A percentile compares a stretch with the other conserved stretches of the same genome.
Evolutionary conservation across 2,888 invertebrate genomes (phyloP).

Genomic region (Platerodrilus igneus): DNA sequence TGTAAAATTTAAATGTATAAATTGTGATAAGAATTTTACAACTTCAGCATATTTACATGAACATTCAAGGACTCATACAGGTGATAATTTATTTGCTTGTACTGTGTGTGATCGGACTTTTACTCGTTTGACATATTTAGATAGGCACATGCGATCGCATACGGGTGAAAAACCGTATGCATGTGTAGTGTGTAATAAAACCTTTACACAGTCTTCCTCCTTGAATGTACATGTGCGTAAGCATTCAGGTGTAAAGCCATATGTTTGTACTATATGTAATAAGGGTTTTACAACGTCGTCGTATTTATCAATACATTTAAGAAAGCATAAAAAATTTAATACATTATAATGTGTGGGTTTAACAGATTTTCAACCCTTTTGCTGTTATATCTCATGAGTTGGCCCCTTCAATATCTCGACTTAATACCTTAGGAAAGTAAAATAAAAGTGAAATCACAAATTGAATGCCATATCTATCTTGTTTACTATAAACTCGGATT

Average conservation of each 20-base stretch:
- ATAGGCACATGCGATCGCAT: slow-evolving; percentile 50
- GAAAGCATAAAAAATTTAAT: slow-evolving; percentile 43
- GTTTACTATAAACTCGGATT: too few species aligned
- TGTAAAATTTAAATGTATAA: slow-evolving; percentile 40
- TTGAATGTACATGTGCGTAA: slow-evolving; percentile 41
- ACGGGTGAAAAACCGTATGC: slow-evolving; percentile 47
- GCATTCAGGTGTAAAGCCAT: slow-evolving; percentile 45
- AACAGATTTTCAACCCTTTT: too few species aligned
- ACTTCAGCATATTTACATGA: slow-evolving; percentile 41
- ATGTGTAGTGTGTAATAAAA: slow-evolving; percentile 41
- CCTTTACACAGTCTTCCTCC: slow-evolving; percentile 44
- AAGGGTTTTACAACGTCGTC: slow-evolving; percentile 42
- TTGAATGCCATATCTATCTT: too few species aligned
- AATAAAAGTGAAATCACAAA: too few species aligned
- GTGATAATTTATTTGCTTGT: slow-evolving; percentile 47
- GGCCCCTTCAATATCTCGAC: too few species aligned
- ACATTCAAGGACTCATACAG: slow-evolving; percentile 41
- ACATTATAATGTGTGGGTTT: slow-evolving; percentile 36
- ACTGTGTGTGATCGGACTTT: slow-evolving; percentile 39
- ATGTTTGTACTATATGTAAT: slow-evolving; percentile 40
- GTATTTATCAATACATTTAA: slow-evolving; percentile 40
- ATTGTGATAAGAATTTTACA: slow-evolving; percentile 44
- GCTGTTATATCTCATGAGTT: too few species aligned
- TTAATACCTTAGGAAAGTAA: too few species aligned
- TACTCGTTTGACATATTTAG: slow-evolving; percentile 41